phyloP scores from a whole-genome alignment of 2,888 invertebrate species.

The Drosophila rellima region DNA sequence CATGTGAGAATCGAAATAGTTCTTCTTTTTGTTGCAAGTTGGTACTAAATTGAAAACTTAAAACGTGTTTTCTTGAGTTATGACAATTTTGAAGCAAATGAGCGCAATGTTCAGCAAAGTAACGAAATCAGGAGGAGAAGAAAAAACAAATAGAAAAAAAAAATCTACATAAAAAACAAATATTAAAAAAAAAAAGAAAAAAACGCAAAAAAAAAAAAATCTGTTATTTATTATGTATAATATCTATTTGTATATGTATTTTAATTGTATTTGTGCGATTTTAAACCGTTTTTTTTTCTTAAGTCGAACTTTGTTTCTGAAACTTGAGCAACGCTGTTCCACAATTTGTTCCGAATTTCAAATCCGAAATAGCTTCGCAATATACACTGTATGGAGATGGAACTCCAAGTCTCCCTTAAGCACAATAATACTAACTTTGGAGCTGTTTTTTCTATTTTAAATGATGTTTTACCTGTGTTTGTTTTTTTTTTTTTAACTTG shows the following conservation, averaged over 20 bases:
- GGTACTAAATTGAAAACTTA: background rate
- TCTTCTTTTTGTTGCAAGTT: background rate
- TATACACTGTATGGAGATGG: slow-evolving; percentile 1
- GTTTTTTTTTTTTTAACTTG: slow-evolving; percentile 5
- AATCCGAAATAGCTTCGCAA: slow-evolving; percentile 1
- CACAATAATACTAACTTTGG: slow-evolving; percentile 13
- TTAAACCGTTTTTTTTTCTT: slow-evolving; percentile 47
- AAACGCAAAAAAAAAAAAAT: slow-evolving; percentile 10
- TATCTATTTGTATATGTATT: slow-evolving; percentile 47
- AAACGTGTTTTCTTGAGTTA: background rate
- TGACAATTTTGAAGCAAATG: background rate
- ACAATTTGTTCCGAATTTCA: slow-evolving; percentile 13
- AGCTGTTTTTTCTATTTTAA: slow-evolving; percentile 6
- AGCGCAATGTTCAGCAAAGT: slow-evolving; percentile 29
- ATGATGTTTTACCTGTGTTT: background rate
- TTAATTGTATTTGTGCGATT: slow-evolving; percentile 62
- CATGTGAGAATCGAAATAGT: background rate
- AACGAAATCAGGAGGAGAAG: slow-evolving; percentile 15
- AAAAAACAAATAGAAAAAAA: slow-evolving; percentile 8
- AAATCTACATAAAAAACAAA: slow-evolving; percentile 11
- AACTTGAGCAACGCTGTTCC: slow-evolving; percentile 7
- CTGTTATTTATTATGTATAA: slow-evolving; percentile 61
- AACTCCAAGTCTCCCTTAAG: slow-evolving; percentile 19
- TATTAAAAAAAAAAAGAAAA: background rate
- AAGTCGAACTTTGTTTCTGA: slow-evolving; percentile 23